Conservation (phyloP, 2,888 invertebrate genomes). For the Xestia c-nigrum region DNA sequence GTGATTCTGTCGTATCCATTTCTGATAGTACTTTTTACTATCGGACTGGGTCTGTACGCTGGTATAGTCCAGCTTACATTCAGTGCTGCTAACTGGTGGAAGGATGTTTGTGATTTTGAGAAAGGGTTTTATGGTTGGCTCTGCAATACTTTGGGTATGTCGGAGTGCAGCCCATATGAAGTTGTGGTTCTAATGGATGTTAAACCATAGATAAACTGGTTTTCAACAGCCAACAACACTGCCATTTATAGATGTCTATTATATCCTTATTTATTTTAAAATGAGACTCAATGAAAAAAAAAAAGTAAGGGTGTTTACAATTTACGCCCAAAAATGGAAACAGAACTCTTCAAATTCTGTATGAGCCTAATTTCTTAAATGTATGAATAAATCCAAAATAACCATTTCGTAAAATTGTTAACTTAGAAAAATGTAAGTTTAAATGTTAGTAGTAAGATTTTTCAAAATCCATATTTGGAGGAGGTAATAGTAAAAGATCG, state of each 20-base stretch:
- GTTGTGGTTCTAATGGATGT: slow-evolving; percentile 92
- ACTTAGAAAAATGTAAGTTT: slow-evolving; percentile 42
- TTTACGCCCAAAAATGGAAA: neutral
- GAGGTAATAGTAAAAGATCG: slow-evolving; percentile 35
- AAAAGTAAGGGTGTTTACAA: slow-evolving; percentile 7
- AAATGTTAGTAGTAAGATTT: slow-evolving; percentile 49
- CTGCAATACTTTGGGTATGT: slow-evolving; percentile 92
- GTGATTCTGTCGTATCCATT: slow-evolving; percentile 93
- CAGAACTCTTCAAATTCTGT: neutral
- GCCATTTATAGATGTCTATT: slow-evolving; percentile 32
- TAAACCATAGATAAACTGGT: slow-evolving; percentile 73
- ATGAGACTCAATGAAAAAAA: neutral
- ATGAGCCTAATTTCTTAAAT: slow-evolving; percentile 20
- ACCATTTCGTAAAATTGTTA: slow-evolving; percentile 36
- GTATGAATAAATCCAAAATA: slow-evolving; percentile 27
- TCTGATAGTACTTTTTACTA: slow-evolving; percentile 91
- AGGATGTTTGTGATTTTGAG: slow-evolving; percentile 93
- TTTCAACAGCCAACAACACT: slow-evolving; percentile 21
- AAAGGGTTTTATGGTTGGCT: slow-evolving; percentile 95
- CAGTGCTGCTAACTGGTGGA: slow-evolving; percentile 92
- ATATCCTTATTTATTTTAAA: neutral
- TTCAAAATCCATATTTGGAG: slow-evolving; percentile 56
- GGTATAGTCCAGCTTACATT: slow-evolving; percentile 93
- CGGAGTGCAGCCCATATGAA: slow-evolving; percentile 94
- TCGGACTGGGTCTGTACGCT: slow-evolving; percentile 92